Evolutionary conservation across 2,888 invertebrate genomes (phyloP), one percentile per base, ranked within the genome.

Genomic region (Cyclophora punctaria): DNA sequence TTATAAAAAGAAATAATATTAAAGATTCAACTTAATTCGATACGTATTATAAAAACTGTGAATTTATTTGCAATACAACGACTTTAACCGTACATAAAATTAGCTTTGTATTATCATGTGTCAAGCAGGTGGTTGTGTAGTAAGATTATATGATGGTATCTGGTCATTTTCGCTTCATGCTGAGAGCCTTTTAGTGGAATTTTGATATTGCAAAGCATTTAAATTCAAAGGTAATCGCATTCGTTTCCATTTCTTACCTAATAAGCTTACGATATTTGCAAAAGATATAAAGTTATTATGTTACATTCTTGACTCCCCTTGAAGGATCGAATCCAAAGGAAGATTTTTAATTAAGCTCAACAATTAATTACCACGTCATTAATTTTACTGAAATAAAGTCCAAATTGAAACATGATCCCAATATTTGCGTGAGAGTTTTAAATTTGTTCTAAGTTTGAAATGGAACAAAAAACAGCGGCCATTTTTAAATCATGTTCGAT

Each of bases 91-190:
- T 70, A 69, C 75, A 83, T 86, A 85, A 85, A 85, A 69, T 77
- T 67, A 58, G 55, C 58, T 57, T 74, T 59, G 68, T 78, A 83
- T 78, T 78, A 71, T 63, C 73, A 66, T 73, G 74, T 78, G 83
- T 80, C 80, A 80, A 69, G 63, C 73, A 74, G 75, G 78, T 75
- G 80, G 77, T 76, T 78, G 77, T 75, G 75, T 75, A 78, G 76
- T 62, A 64, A 60, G 66, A 67, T 73, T 63, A 49, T 54, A 59
- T 67, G 72, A 75, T 76, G 66, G 63, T 69, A 70, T 75, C 71
- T 54, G 62, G 62, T 71, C 66, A 72, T 74, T 78, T 78, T 73
- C 59, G 67, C 70, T 75, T 76, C 81, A 81, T 71, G 79, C 80
- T 80, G 78, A 64, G 78, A 80, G 59, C 62, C 62, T 71, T 69